Percentiles rank a stretch among this genome's conserved stretches.
Evolutionary conservation across 2,888 invertebrate species (phyloP).

Genomic region (Eristalis tenax): DNA sequence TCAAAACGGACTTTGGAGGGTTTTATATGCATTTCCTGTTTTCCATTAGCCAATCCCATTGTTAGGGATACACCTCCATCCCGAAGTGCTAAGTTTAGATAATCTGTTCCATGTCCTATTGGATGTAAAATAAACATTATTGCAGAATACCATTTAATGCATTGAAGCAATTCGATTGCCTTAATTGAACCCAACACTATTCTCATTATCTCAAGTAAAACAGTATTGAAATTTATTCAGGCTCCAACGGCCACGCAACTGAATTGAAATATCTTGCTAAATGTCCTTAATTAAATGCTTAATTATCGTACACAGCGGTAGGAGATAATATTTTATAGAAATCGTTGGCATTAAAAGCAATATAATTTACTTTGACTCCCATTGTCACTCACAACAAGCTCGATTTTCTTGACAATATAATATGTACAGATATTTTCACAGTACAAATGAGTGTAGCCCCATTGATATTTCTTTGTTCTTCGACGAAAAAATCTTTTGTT

Average conservation of each 20-base stretch:
- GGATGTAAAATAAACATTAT: background rate
- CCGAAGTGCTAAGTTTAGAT: slow-evolving; percentile 92
- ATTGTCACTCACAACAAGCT: slow-evolving; percentile 3
- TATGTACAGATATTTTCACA: background rate
- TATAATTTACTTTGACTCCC: slow-evolving; percentile 5
- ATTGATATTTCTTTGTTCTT: slow-evolving; percentile 74
- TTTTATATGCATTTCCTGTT: slow-evolving; percentile 94
- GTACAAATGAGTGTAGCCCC: slow-evolving; percentile 19
- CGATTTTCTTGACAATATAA: slow-evolving; percentile 2
- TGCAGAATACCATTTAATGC: no score
- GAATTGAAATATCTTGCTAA: background rate
- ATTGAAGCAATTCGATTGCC: background rate
- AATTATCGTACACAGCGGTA: background rate
- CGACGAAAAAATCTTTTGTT: slow-evolving; percentile 58
- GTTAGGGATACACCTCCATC: slow-evolving; percentile 94
- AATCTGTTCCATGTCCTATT: slow-evolving; percentile 93
- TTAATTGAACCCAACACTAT: background rate
- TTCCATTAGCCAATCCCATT: slow-evolving; percentile 94
- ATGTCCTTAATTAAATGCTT: background rate
- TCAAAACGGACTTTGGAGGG: slow-evolving; percentile 94
- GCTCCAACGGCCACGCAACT: background rate
- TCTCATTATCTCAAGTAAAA: background rate
- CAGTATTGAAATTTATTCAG: background rate
- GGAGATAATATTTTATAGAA: background rate
- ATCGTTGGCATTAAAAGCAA: background rate